Evolutionary conservation across 2,888 invertebrate species (phyloP), one percentile per base, ranked within the genome.

Genomic region (Xanthia icteritia): DNA sequence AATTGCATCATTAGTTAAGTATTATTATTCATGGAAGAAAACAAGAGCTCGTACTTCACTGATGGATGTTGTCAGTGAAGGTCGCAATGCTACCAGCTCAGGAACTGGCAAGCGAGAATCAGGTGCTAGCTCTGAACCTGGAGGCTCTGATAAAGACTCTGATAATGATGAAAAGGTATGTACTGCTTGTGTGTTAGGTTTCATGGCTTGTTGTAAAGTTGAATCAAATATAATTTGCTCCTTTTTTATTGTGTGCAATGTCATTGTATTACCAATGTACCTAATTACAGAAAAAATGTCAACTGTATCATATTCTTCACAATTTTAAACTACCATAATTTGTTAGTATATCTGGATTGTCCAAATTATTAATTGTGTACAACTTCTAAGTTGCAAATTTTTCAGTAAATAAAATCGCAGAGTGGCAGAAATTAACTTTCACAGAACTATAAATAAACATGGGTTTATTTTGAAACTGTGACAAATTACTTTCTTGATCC

Each of bases 1-100:
- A 68, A 99, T 99, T 92, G 99, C 99, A 67, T 98, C 98, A 89
- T 97, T 99, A 90, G 99, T 99, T 2, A 99, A 99, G 95, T 99
- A 99, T 94, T 99, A 99, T 95, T 99, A 99, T 94, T 99, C 99
- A 91, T 99, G 99, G 99, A 99, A 99, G 95, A 99, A 99, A 94
- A 99, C 99, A 39, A 97, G 99, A 89, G 98, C 98, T 90, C 97
- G 99, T 78, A 99, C 98, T 75, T 99, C 99, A 90, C 97, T 99
- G 58, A 99, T 99, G 99, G 99, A 99, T 96, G 96, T 94, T 31
- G 97, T 98, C 39, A 98, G 98, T 89, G 98, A 98, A 89, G 97
- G 97, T 63, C 97, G 98, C 65, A 98, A 98, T 89, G 97, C 98
- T 81, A 97, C 97, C 42, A 96, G 97, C 75, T 97, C 97, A 81